Evolutionary conservation across 2,888 invertebrate genomes (phyloP).

Genomic region (Heliconius ismenius): DNA sequence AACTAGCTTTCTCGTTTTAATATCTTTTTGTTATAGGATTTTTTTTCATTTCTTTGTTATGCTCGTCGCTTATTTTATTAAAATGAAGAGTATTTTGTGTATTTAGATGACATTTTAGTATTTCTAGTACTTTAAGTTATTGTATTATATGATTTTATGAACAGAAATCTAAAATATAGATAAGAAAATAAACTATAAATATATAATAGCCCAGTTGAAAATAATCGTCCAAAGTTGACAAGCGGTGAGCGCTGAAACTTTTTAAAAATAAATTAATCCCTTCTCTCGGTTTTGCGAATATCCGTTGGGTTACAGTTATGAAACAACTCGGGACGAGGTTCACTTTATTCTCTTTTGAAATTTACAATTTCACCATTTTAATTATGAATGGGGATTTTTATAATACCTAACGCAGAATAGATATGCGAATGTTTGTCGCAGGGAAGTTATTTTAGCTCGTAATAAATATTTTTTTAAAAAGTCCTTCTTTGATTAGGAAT

Average conservation of each 20-base stretch:
- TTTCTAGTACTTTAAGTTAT: not conserved
- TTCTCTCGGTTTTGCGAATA: slow-evolving; percentile 37
- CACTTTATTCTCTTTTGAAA: slow-evolving; percentile 30
- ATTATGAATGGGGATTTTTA: slow-evolving; percentile 29
- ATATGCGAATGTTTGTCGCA: not conserved
- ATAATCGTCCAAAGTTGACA: slow-evolving; percentile 38
- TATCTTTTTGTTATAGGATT: slow-evolving; percentile 18
- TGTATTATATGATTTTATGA: not conserved
- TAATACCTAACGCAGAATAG: slow-evolving; percentile 10
- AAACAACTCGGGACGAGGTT: slow-evolving; percentile 34
- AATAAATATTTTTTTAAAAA: no score
- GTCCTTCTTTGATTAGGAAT: no score
- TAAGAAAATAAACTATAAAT: not conserved
- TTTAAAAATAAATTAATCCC: slow-evolving; percentile 41
- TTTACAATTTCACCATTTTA: slow-evolving; percentile 29
- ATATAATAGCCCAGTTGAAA: slow-evolving; percentile 31
- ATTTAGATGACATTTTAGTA: not conserved
- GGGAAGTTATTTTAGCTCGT: not conserved
- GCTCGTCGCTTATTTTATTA: slow-evolving; percentile 4
- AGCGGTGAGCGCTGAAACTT: slow-evolving; percentile 34
- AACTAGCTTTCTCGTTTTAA: slow-evolving; percentile 26
- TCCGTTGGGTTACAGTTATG: slow-evolving; percentile 37
- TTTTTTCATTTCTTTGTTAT: slow-evolving; percentile 4
- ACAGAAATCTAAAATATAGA: not conserved
- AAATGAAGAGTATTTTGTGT: not conserved